phyloP scores from a whole-genome alignment of 1,140 invertebrate species.

The Cyclina sinensis region DNA sequence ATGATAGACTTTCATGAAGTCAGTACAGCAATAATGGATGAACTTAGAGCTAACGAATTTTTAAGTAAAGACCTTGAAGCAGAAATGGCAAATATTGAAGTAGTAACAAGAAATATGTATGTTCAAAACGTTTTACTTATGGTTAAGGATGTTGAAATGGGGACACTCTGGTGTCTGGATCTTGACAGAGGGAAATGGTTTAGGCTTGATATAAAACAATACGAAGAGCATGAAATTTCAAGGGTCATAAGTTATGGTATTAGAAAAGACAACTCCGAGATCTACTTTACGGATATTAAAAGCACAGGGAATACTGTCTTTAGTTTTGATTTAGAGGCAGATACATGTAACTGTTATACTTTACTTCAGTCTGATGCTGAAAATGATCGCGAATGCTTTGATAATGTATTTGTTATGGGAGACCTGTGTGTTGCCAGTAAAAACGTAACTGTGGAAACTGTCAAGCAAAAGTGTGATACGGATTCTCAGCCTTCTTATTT shows the following conservation, averaged over 20 bases:
- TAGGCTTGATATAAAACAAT: background rate
- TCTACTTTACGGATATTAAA: background rate
- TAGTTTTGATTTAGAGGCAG: background rate
- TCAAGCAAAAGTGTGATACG: too few species aligned
- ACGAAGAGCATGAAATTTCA: background rate
- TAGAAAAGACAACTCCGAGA: background rate
- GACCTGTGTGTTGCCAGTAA: too few species aligned
- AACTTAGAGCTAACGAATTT: too few species aligned
- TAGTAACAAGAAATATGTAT: too few species aligned
- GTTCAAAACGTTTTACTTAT: background rate
- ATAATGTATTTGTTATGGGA: too few species aligned
- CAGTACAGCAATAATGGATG: too few species aligned
- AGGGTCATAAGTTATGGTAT: background rate
- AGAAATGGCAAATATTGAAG: too few species aligned
- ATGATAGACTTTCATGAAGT: too few species aligned
- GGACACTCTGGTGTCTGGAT: conserved; percentile 10
- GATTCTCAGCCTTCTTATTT: too few species aligned
- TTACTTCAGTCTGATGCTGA: background rate
- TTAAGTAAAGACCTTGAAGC: too few species aligned
- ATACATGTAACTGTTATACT: background rate
- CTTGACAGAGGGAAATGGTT: conserved; percentile 21
- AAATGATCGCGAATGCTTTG: background rate
- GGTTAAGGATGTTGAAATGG: background rate
- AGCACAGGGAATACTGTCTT: background rate
- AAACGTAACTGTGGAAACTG: too few species aligned